phyloP scores from a whole-genome alignment of 2,113 vertebrate species.

The Thalassoma bifasciatum region DNA sequence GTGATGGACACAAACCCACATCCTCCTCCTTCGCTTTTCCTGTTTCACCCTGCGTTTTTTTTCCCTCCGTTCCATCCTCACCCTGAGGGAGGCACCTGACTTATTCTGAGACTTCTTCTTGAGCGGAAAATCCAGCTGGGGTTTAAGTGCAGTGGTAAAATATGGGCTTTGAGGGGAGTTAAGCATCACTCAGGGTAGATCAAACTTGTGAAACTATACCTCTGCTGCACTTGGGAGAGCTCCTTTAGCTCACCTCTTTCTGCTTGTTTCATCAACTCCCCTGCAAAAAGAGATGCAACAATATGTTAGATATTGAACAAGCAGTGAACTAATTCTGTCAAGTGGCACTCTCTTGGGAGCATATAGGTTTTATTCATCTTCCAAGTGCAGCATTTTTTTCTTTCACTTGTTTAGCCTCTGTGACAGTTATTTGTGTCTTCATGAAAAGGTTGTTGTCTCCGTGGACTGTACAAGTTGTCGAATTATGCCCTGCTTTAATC shows the following conservation, averaged over 20 bases:
- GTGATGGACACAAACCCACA: conserved; percentile 56
- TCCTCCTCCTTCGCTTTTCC: conserved; percentile 19
- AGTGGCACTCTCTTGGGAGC: conserved; percentile 53
- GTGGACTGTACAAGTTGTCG: conserved; percentile 50
- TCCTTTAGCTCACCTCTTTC: conserved; percentile 64
- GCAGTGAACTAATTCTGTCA: conserved; percentile 78
- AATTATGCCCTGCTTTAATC: conserved; percentile 64
- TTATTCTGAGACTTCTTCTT: conserved; percentile 61
- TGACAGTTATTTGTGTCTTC: conserved; percentile 66
- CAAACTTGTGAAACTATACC: conserved; percentile 65
- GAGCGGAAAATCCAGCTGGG: conserved; percentile 69
- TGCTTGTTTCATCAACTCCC: conserved; percentile 70
- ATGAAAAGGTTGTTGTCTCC: conserved; percentile 55
- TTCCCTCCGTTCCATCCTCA: conserved; percentile 24
- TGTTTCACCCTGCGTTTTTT: conserved; percentile 12
- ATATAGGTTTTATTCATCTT: conserved; percentile 58
- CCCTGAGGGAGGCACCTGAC: conserved; percentile 69
- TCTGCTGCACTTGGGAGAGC: conserved; percentile 40
- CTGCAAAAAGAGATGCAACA: conserved; percentile 49
- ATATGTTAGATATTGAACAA: conserved; percentile 64
- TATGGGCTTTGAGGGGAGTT: conserved; percentile 69
- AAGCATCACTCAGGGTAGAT: conserved; percentile 65
- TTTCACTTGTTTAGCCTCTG: conserved; percentile 63
- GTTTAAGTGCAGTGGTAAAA: conserved; percentile 68
- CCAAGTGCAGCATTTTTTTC: conserved; percentile 29